These are phyloP conservation scores for Notiomystis cincta DNA, from an alignment of 2,113 vertebrate genomes.

Conservation along the genomic window DNA sequence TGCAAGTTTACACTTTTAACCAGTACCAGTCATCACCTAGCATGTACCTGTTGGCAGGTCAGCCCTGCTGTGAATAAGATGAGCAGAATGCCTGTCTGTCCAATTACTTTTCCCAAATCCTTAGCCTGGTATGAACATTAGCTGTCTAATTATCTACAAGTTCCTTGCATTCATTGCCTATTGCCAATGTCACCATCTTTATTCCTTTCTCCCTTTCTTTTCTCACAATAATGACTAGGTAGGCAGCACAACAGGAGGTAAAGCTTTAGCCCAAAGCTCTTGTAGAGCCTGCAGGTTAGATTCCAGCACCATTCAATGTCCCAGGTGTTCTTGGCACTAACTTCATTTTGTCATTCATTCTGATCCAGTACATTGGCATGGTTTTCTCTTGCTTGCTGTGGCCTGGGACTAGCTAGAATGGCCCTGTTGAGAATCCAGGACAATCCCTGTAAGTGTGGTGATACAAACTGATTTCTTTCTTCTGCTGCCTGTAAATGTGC, in stretches of 20 bases:
- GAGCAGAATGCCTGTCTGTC: background rate
- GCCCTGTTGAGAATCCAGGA: background rate
- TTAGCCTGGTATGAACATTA: background rate
- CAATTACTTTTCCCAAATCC: background rate
- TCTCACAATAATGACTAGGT: background rate
- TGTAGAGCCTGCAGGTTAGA: background rate
- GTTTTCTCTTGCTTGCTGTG: background rate
- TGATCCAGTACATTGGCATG: background rate
- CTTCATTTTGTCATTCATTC: background rate
- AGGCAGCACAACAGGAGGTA: background rate
- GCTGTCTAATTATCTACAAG: background rate
- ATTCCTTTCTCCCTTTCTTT: background rate
- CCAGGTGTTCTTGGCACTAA: background rate
- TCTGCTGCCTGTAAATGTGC: background rate
- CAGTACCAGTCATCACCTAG: background rate
- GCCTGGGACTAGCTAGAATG: background rate
- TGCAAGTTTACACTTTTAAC: background rate
- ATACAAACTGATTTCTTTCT: background rate
- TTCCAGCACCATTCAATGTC: background rate
- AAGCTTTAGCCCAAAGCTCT: background rate
- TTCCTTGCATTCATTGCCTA: background rate
- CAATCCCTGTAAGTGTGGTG: accelerated
- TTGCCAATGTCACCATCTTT: accelerated
- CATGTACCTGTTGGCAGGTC: background rate
- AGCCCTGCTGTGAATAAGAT: background rate